Evolutionary conservation across 1,140 invertebrate species (phyloP).

Genomic region (Octopus sinensis): DNA sequence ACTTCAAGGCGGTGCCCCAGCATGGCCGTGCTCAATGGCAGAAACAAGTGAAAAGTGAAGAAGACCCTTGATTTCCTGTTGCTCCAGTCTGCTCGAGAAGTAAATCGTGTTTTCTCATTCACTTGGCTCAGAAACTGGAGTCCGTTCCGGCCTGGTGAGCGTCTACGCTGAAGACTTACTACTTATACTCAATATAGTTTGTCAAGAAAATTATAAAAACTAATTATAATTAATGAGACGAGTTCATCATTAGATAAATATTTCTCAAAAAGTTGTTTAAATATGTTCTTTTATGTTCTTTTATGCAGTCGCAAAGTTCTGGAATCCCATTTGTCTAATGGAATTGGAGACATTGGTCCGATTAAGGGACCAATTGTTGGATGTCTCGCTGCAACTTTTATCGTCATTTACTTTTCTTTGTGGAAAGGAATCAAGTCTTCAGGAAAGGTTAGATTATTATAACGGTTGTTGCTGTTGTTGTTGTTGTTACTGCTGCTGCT

Average conservation of each 20-base stretch:
- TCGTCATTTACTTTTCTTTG: constrained; percentile 58
- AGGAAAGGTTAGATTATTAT: constrained; percentile 54
- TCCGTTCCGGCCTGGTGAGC: not conserved
- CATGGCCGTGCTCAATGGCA: no score
- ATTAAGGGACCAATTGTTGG: constrained; percentile 56
- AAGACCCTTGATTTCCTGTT: no score
- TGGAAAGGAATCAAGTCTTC: constrained; percentile 61
- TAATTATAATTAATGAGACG: not conserved
- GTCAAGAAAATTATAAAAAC: not conserved
- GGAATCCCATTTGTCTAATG: constrained; percentile 42
- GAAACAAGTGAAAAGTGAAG: no score
- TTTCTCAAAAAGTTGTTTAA: no score
- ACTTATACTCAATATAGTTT: not conserved
- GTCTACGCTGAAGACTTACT: not conserved
- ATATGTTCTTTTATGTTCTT: constrained; percentile 1
- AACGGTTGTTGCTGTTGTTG: no score
- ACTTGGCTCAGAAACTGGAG: not conserved
- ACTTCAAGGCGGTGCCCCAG: no score
- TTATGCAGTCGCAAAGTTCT: constrained; percentile 41
- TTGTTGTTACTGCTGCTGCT: no score
- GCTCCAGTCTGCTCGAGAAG: no score
- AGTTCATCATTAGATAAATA: no score
- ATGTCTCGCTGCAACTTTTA: constrained; percentile 50
- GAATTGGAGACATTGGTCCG: constrained; percentile 54
- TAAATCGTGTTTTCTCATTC: no score